Percentiles rank a stretch among this genome's conserved stretches.
These are phyloP conservation scores for Drosophila anceps DNA, from an alignment of 2,888 invertebrate genomes.

Conservation along the genomic window DNA sequence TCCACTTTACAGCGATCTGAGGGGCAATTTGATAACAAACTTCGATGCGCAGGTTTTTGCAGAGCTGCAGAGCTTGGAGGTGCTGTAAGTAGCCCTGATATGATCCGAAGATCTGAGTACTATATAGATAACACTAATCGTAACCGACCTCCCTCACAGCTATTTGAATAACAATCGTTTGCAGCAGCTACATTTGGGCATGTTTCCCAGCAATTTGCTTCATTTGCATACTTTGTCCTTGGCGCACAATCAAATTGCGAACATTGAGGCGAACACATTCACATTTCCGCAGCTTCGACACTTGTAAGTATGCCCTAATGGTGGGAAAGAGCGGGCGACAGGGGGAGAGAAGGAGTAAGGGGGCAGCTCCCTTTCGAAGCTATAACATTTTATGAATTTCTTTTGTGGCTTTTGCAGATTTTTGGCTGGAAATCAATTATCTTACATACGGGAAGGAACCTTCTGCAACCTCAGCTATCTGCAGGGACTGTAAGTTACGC, in stretches of 20 bases:
- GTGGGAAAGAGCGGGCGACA: neutral
- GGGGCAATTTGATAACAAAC: constrained; percentile 85
- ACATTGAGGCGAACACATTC: constrained; percentile 82
- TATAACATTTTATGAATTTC: neutral
- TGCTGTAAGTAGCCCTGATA: constrained; percentile 83
- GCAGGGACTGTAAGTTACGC: constrained; percentile 82
- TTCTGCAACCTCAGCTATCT: constrained; percentile 86
- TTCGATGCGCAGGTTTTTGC: constrained; percentile 84
- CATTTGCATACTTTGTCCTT: constrained; percentile 85
- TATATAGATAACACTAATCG: neutral
- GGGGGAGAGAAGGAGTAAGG: neutral
- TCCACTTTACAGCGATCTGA: constrained; percentile 84
- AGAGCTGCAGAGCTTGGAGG: constrained; percentile 84
- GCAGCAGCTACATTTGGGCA: constrained; percentile 75
- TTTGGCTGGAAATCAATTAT: constrained; percentile 86
- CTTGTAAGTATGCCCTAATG: constrained; percentile 85
- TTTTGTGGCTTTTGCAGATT: constrained; percentile 83
- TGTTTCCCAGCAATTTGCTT: constrained; percentile 83
- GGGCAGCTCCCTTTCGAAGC: neutral
- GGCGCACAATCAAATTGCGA: constrained; percentile 85
- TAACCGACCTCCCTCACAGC: constrained; percentile 45
- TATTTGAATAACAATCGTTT: constrained; percentile 86
- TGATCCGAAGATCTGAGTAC: neutral
- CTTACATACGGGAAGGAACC: constrained; percentile 84
- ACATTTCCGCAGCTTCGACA: constrained; percentile 84